Evolutionary conservation across 2,888 invertebrate genomes (phyloP), one percentile per base, ranked within the genome.

Genomic region (Thymelicus sylvestris): DNA sequence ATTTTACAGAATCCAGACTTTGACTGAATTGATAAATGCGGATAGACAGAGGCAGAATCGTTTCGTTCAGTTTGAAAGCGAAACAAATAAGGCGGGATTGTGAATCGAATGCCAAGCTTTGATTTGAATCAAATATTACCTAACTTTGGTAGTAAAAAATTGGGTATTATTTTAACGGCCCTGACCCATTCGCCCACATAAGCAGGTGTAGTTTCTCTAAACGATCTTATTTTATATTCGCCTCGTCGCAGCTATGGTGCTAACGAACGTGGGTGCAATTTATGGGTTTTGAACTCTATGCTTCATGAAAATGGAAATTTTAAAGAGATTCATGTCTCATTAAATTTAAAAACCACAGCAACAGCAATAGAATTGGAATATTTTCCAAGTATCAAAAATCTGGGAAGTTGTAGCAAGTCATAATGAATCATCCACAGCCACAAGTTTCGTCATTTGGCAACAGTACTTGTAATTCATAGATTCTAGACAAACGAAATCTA

Each of bases 141-240:
- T 44, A 68, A 68, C 10, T 64, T 64, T 59, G 69, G 73, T 86
- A 75, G 75, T 76, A 74, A 79, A 78, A 78, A 77, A 79, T 78
- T 74, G 72, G 74, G 64, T 59, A 81, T 81, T 83, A 31, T 69
- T 69, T 41, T 24, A 31, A 52, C 79, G 87, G 77, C 89, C 87
- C 79, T 86, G 88, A 81, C 81, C 74, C 66, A 76, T 77, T 83
- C 91, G 87, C 91, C 92, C 90, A 92, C 92, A 80, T 83, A 80
- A 78, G 83, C 92, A 92, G 91, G 92, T 93, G 91, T 86, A 78
- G 82, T 83, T 85, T 83, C 80, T 55, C 82, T 83, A 85, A 84
- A 83, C 79, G 76, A 74, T 74, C 76, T 79, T 76, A 78, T 80
- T 80, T 77, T 79, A 77, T 77, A 74, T 60, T 72, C 73, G 75